phyloP scores from a whole-genome alignment of 2,113 vertebrate genomes.

The Ivindomyrus marchei region DNA sequence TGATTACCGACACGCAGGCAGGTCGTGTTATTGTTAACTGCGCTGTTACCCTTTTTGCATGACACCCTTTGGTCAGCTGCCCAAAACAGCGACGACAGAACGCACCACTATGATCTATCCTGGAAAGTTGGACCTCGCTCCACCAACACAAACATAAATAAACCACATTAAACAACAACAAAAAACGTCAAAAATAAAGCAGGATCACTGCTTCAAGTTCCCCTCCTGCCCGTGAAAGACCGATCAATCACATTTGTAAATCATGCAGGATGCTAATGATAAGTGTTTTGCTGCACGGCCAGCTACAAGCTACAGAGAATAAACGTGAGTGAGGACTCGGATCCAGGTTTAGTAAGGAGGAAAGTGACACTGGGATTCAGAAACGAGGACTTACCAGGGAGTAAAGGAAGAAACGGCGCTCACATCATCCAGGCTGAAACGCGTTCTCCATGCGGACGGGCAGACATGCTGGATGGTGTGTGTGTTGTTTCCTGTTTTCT shows the following conservation, averaged over 20 bases:
- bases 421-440: slow-evolving; percentile 60
- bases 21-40: not conserved
- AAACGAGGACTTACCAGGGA: slow-evolving; percentile 50
- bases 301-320: not conserved
- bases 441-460: slow-evolving; percentile 45
- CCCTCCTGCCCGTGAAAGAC: not conserved
- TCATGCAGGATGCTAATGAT: not conserved
- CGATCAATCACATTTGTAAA: not conserved
- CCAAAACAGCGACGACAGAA: not conserved
- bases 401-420: slow-evolving; percentile 50
- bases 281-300: not conserved
- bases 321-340: not conserved
- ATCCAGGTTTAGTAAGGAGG: not conserved
- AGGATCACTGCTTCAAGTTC: not conserved
- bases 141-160: not conserved
- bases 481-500: slow-evolving; percentile 31
- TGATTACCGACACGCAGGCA: not conserved
- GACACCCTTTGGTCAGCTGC: too few relatives aligned
- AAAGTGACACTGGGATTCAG: slow-evolving; percentile 1
- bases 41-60: not conserved
- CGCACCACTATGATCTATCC: not conserved
- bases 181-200: not conserved
- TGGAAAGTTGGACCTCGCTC: not conserved
- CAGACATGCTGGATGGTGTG: slow-evolving; percentile 50
- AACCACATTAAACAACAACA: not conserved